Evolutionary conservation across 1,140 invertebrate species (phyloP).

Genomic region (Lepidurus packardi): DNA sequence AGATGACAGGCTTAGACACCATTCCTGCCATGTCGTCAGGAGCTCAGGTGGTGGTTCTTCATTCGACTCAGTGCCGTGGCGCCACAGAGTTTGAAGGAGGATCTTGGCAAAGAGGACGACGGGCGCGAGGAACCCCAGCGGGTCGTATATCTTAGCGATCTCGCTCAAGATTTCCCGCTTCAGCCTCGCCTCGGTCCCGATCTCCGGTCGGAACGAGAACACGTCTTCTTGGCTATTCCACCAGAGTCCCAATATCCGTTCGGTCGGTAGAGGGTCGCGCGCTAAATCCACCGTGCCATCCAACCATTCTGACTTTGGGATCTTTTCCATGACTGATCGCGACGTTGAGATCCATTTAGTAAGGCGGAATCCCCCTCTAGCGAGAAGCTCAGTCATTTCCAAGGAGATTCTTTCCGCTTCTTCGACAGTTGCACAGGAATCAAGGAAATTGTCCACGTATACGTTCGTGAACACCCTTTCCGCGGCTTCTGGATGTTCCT

Average conservation of each 20-base stretch:
- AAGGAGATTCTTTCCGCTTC: too few relatives aligned
- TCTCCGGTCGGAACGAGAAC: too few relatives aligned
- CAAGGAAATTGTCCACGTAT: too few relatives aligned
- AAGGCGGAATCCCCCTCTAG: too few relatives aligned
- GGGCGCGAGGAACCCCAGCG: slow-evolving; percentile 27
- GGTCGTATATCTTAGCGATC: slow-evolving; percentile 31
- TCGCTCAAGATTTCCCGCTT: too few relatives aligned
- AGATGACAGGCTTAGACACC: slow-evolving; percentile 16
- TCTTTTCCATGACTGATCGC: neutral
- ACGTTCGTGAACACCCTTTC: too few relatives aligned
- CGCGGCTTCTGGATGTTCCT: too few relatives aligned
- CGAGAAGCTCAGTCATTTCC: too few relatives aligned
- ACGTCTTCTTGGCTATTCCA: too few relatives aligned
- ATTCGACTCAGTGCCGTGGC: slow-evolving; percentile 37
- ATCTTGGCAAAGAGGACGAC: slow-evolving; percentile 27
- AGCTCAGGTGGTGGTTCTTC: slow-evolving; percentile 30
- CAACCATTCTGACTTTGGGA: slow-evolving; percentile 24
- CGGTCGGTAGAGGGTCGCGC: slow-evolving; percentile 27
- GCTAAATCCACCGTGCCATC: slow-evolving; percentile 31
- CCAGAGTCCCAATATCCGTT: slow-evolving; percentile 27
- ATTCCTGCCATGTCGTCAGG: slow-evolving; percentile 34
- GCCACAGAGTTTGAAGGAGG: slow-evolving; percentile 36
- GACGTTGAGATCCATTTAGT: slow-evolving; percentile 28
- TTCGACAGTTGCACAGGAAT: too few relatives aligned
- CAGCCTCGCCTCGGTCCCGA: too few relatives aligned